These are phyloP conservation scores for Hemaris fuciformis DNA, from an alignment of 2,888 invertebrate genomes.

Conservation along the genomic window DNA sequence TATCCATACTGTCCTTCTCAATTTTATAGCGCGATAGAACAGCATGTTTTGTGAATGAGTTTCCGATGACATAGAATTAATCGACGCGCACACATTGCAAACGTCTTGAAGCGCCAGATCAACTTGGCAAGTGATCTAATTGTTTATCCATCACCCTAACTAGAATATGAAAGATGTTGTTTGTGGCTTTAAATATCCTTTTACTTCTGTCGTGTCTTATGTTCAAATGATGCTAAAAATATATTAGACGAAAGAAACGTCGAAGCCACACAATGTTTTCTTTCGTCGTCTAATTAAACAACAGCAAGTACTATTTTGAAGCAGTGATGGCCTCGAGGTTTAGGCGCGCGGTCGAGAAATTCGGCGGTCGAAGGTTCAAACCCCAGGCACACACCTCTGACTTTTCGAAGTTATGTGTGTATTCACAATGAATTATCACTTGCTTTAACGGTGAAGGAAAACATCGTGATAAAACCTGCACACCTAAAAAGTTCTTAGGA, in stretches of 20 bases:
- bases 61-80: conserved; percentile 11
- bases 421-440: too few relatives aligned
- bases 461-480: too few relatives aligned
- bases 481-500: too few relatives aligned
- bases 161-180: conserved; percentile 6
- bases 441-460: too few relatives aligned
- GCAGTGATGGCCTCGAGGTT: too few relatives aligned
- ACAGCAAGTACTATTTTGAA: too few relatives aligned
- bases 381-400: too few relatives aligned
- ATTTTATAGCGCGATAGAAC: neutral
- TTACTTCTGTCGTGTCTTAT: conserved; percentile 1
- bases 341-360: too few relatives aligned
- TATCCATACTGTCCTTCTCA: too few relatives aligned
- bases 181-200: conserved; percentile 1
- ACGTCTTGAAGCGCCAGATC: conserved; percentile 19
- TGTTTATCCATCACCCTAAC: conserved; percentile 13
- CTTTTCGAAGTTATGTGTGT: too few relatives aligned
- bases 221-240: neutral
- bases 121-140: conserved; percentile 21
- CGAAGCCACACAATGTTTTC: neutral
- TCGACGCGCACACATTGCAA: conserved; percentile 15
- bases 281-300: too few relatives aligned
- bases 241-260: neutral
- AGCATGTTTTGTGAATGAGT: neutral
- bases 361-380: too few relatives aligned